These are phyloP conservation scores for Lamprologus ornatipinnis DNA, from an alignment of 2,113 vertebrate species.

Conservation along the genomic window DNA sequence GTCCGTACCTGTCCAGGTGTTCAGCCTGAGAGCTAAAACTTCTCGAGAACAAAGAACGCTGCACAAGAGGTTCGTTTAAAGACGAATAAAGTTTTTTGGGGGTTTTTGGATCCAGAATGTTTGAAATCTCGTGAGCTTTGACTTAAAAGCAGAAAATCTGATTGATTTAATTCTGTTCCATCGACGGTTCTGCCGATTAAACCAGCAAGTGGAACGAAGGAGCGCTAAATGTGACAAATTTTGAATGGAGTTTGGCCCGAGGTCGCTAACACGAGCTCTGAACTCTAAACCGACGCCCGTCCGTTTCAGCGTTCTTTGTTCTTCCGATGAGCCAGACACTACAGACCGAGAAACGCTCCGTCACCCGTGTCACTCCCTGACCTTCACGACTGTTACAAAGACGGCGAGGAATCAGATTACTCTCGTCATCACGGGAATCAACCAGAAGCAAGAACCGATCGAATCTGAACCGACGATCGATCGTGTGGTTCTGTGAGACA, in stretches of 20 bases:
- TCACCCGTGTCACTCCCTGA: neutral
- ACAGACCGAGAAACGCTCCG: neutral
- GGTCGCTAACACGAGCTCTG: neutral
- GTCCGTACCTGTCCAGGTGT: neutral
- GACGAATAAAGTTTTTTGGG: neutral
- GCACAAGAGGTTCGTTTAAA: neutral
- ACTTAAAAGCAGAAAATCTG: neutral
- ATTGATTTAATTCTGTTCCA: neutral
- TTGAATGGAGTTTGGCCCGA: neutral
- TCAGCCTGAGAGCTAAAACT: neutral
- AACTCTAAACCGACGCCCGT: neutral
- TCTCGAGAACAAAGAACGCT: neutral
- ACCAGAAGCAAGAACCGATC: neutral
- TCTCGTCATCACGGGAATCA: neutral
- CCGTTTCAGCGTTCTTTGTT: neutral
- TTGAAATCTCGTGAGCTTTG: neutral
- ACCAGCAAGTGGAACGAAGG: neutral
- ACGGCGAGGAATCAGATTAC: neutral
- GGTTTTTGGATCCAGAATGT: neutral
- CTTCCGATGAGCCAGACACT: neutral
- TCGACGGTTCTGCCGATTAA: neutral
- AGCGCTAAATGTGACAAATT: neutral
- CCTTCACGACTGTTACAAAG: neutral
- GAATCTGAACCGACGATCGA: neutral
- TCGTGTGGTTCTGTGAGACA: neutral